These are phyloP conservation scores for Hiodon tergisus DNA, from an alignment of 2,113 vertebrate genomes.

Conservation along the genomic window DNA sequence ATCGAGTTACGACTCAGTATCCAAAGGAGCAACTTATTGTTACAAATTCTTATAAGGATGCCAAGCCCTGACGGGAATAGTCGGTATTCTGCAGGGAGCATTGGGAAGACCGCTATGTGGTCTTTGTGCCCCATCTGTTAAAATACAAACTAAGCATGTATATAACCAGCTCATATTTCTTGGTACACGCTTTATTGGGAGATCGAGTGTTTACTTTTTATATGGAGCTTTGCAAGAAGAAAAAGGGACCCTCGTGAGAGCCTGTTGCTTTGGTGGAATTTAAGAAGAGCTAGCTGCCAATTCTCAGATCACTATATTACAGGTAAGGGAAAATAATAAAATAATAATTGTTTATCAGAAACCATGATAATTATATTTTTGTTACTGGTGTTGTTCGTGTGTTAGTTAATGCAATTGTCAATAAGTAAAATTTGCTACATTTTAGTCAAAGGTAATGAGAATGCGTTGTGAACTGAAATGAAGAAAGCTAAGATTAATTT, in stretches of 20 bases:
- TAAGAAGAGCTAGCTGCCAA: not conserved
- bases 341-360: not conserved
- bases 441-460: constrained; percentile 7
- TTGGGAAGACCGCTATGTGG: not conserved
- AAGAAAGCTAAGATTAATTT: constrained; percentile 6
- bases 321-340: constrained; percentile 10
- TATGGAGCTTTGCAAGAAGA: constrained; percentile 5
- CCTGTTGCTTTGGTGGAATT: constrained; percentile 18
- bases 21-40: not conserved
- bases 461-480: not conserved
- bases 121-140: not conserved
- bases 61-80: too few relatives aligned
- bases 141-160: constrained; percentile 11
- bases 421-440: not conserved
- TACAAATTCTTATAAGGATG: not conserved
- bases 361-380: not conserved
- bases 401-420: not conserved
- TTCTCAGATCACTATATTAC: not conserved
- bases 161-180: not conserved
- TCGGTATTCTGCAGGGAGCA: not conserved
- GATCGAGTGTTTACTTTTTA: not conserved
- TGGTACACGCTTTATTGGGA: not conserved
- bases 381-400: not conserved
- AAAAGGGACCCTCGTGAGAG: not conserved
- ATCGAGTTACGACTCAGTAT: not conserved